Evolutionary conservation across 2,888 invertebrate genomes (phyloP), one percentile per base, ranked within the genome.

Genomic region (Lordiphosa fenestrarum): DNA sequence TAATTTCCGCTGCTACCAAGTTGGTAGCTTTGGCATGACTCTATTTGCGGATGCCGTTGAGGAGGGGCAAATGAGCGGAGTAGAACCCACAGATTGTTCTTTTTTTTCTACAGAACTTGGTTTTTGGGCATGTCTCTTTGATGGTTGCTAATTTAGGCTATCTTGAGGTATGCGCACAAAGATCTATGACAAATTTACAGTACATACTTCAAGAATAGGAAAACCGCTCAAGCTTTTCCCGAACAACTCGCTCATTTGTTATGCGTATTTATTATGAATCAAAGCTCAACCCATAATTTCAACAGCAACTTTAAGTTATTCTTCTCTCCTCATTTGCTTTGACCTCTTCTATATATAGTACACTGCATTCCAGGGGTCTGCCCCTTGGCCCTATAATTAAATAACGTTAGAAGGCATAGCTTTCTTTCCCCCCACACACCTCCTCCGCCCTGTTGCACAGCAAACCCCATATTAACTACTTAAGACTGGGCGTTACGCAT

Each of bases 1-100:
- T 84, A 83, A 84, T 84, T 86, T 84, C 84, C 84, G 84, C 71
- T 73, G 70, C 66, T 71, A 15, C 39, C 57, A 50, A 71, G 63
- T 49, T 58, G 61, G 44, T 60, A 62, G 63, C 65, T 60, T 57
- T 72, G 50, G 55, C 59, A 62, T 63, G 66, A 57, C 58, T 69
- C 56, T 56, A 69, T 69, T 71, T 42, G 54, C 62, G 58, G 66
- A 68, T 74, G 76, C 46, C 38, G n/a, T 55, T 40, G 58, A 41
- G 38, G 25, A 37, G 38, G 19, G 10, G 56, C 36, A 44, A 35
- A 15, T 25, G 15, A 13, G 42, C 2, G 42, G 10, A 33, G 30
- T 44, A 33, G 44, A 53, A 51, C 23, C 4, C 35, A 15, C 19
- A 40, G 53, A 66, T 9, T 30, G 30, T 30, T 30, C 57, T 15